Evolutionary conservation across 2,888 invertebrate species (phyloP), one percentile per base, ranked within the genome.

Genomic region (Drosophila paracracens): DNA sequence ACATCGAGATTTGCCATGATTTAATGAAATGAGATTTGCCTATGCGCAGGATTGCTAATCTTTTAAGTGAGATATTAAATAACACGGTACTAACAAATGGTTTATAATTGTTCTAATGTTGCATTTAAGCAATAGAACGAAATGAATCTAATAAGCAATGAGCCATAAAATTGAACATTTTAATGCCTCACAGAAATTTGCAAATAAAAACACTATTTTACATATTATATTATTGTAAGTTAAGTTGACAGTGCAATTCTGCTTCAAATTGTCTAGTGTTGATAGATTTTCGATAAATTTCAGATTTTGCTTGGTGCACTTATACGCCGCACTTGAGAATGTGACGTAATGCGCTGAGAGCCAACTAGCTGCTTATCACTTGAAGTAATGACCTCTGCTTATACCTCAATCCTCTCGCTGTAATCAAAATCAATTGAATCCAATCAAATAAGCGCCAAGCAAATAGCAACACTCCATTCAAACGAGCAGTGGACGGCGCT

Each of bases 401-500:
- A 33, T 16, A 27, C 21, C 50, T 11, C 10, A 35, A 31, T 36
- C 50, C 51, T 33, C 29, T 46, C n/a, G 25, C 48, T 57, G 38
- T 56, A 83, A 88, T 83, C 81, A 78, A 81, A 81, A 72, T 78
- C 81, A 83, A 83, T 83, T 81, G 66, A 80, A 63, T 33, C 31
- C 52, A 83, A 83, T 83, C 71, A 86, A 46, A 36, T 31, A 46
- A 31, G 1, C 31, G 25, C 38, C 40, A 56, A 53, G 4, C 13
- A 43, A 59, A 57, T 16, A 50, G 18, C 29, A n/a, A 46, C 51
- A 31, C 13, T 60, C 13, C 18, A 57, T 48, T 18, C 8, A 46
- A 25, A 4, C 29, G n/a, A 59, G 16, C 63, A 46, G 51, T 67
- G 59, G 43, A 53, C 31, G 62, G 10, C 8, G 18, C 29, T 29